These are phyloP conservation scores for Phrynosoma platyrhinos DNA, from an alignment of 2,113 vertebrate genomes.

Conservation along the genomic window DNA sequence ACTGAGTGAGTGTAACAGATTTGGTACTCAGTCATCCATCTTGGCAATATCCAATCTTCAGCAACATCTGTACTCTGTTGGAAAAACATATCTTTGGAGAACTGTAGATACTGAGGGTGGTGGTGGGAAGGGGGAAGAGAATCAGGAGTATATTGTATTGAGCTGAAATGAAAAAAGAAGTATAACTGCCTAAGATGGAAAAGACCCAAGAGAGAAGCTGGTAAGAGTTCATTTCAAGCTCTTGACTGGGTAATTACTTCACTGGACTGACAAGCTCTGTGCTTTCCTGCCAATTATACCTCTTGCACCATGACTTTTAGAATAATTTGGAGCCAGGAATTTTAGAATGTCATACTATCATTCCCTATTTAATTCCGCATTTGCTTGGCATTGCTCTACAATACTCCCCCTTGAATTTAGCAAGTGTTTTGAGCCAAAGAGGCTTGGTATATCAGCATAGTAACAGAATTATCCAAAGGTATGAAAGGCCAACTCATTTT, in stretches of 20 bases:
- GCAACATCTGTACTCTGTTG: slow-evolving; percentile 56
- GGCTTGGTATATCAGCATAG: slow-evolving; percentile 27
- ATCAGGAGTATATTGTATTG: slow-evolving; percentile 50
- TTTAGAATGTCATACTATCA: slow-evolving; percentile 68
- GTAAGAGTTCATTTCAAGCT: slow-evolving; percentile 68
- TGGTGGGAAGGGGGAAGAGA: slow-evolving; percentile 30
- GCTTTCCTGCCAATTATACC: slow-evolving; percentile 71
- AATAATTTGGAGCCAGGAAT: slow-evolving; percentile 71
- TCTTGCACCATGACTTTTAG: slow-evolving; percentile 66
- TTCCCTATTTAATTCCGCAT: slow-evolving; percentile 46
- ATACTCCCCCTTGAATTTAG: slow-evolving; percentile 30
- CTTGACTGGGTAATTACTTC: slow-evolving; percentile 73
- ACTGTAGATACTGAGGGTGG: slow-evolving; percentile 43
- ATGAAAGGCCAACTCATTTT: not conserved
- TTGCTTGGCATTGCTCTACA: slow-evolving; percentile 14
- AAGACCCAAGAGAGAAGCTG: slow-evolving; percentile 39
- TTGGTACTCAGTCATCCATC: slow-evolving; percentile 59
- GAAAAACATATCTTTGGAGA: slow-evolving; percentile 68
- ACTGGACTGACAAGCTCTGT: slow-evolving; percentile 65
- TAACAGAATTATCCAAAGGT: not conserved
- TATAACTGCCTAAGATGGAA: slow-evolving; percentile 41
- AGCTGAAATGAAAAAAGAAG: slow-evolving; percentile 50
- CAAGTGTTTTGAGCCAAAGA: not conserved
- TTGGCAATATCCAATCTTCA: slow-evolving; percentile 44
- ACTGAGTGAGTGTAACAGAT: slow-evolving; percentile 69